Percentiles rank a stretch among this genome's conserved stretches.
Evolutionary conservation across 1,140 invertebrate genomes (phyloP).

Genomic region (Dreissena polymorpha): DNA sequence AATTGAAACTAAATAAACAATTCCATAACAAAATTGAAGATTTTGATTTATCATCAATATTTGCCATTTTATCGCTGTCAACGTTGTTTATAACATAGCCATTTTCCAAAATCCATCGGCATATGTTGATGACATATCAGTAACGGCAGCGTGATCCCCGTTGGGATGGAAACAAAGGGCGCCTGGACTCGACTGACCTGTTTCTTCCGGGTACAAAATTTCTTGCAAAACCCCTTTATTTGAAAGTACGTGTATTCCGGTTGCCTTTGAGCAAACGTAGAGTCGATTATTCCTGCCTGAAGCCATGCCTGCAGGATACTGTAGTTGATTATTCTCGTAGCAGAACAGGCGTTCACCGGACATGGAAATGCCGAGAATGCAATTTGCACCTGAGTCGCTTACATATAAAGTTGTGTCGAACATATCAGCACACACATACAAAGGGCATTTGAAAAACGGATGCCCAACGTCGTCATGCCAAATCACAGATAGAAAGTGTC

Average conservation of each 20-base stretch:
- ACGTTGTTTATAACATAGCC: neutral
- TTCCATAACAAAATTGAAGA: too few relatives aligned
- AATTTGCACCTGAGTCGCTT: slow-evolving; percentile 29
- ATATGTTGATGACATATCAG: slow-evolving; percentile 10
- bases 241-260: slow-evolving; percentile 31
- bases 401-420: slow-evolving; percentile 43
- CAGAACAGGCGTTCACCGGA: slow-evolving; percentile 30
- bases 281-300: slow-evolving; percentile 49
- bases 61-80: too few relatives aligned
- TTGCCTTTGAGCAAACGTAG: slow-evolving; percentile 22
- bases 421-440: slow-evolving; percentile 38
- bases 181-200: slow-evolving; percentile 2
- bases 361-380: slow-evolving; percentile 18
- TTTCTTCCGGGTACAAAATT: neutral
- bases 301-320: slow-evolving; percentile 40
- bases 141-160: slow-evolving; percentile 32
- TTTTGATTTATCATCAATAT: too few relatives aligned
- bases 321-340: slow-evolving; percentile 23
- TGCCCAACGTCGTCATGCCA: slow-evolving; percentile 2
- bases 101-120: slow-evolving; percentile 30
- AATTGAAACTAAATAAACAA: too few relatives aligned
- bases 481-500: slow-evolving; percentile 3
- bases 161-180: slow-evolving; percentile 42
- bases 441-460: slow-evolving; percentile 39
- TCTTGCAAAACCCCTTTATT: slow-evolving; percentile 23